These are phyloP conservation scores for Salvelinus alpinus DNA, from an alignment of 2,113 vertebrate species.

Conservation along the genomic window DNA sequence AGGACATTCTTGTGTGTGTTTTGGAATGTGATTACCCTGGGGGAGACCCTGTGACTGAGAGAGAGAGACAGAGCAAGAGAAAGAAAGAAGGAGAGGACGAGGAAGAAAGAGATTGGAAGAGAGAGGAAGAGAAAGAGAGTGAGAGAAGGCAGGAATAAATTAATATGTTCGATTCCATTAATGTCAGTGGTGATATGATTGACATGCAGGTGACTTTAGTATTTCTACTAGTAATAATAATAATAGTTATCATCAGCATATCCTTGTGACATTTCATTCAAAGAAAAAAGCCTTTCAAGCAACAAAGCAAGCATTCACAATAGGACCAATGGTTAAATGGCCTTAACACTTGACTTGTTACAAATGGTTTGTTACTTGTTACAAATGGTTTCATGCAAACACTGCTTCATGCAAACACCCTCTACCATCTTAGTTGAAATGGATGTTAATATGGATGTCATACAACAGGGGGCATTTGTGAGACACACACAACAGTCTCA, in stretches of 20 bases:
- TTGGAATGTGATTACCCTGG: slow-evolving; percentile 82
- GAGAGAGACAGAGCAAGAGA: slow-evolving; percentile 29
- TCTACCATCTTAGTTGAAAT: neutral
- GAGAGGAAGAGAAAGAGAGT: neutral
- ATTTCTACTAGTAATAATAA: neutral
- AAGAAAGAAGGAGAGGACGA: slow-evolving; percentile 21
- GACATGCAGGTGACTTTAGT: neutral
- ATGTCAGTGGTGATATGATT: neutral
- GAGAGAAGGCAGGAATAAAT: too few relatives aligned
- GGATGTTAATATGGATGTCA: neutral
- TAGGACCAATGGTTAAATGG: too few relatives aligned
- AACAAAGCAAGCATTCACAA: too few relatives aligned
- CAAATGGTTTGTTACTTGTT: too few relatives aligned
- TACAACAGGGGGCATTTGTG: slow-evolving; percentile 65
- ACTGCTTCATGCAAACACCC: too few relatives aligned
- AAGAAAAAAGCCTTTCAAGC: too few relatives aligned
- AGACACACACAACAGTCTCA: slow-evolving; percentile 15
- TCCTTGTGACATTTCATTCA: neutral
- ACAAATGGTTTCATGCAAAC: too few relatives aligned
- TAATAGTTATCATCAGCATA: neutral
- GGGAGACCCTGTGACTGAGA: slow-evolving; percentile 77
- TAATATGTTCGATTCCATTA: neutral
- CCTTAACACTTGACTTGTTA: too few relatives aligned
- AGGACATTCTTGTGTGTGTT: slow-evolving; percentile 79
- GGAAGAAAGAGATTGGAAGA: slow-evolving; percentile 18